Conservation (phyloP, 2,888 invertebrate species). For the Reticulitermes lucifugus region DNA sequence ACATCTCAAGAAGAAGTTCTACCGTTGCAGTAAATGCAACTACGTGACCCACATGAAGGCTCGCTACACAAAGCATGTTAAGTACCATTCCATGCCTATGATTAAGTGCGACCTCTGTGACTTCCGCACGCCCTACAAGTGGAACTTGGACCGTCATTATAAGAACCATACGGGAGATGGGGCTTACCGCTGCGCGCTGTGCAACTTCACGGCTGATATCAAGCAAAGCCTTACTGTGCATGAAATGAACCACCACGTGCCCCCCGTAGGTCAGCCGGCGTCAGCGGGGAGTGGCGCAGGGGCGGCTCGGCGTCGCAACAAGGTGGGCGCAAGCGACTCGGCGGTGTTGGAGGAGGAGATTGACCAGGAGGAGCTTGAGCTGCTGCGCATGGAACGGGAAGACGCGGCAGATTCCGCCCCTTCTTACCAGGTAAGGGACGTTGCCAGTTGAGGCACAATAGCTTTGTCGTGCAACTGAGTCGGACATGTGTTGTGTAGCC, state of each 20-base stretch:
- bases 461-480: too few relatives aligned
- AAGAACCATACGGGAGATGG: constrained; percentile 90
- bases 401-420: constrained; percentile 45
- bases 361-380: constrained; percentile 57
- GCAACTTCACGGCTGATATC: constrained; percentile 92
- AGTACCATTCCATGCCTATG: constrained; percentile 94
- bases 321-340: constrained; percentile 79
- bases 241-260: constrained; percentile 91
- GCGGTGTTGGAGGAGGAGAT: constrained; percentile 55
- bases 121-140: constrained; percentile 89
- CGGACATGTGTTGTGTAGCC: too few relatives aligned
- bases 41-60: constrained; percentile 93
- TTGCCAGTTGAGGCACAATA: too few relatives aligned
- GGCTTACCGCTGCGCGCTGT: constrained; percentile 86
- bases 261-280: constrained; percentile 77
- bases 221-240: constrained; percentile 92
- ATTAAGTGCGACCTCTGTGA: constrained; percentile 94
- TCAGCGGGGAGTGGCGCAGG: constrained; percentile 60
- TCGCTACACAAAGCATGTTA: constrained; percentile 91
- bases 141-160: constrained; percentile 94
- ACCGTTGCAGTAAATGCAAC: constrained; percentile 90
- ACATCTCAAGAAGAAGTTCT: constrained; percentile 83
- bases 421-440: constrained; percentile 4
- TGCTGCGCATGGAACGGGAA: constrained; percentile 55
- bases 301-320: constrained; percentile 74